Conservation (phyloP, 2,797 vertebrate genomes). For the Channallabes apus region DNA sequence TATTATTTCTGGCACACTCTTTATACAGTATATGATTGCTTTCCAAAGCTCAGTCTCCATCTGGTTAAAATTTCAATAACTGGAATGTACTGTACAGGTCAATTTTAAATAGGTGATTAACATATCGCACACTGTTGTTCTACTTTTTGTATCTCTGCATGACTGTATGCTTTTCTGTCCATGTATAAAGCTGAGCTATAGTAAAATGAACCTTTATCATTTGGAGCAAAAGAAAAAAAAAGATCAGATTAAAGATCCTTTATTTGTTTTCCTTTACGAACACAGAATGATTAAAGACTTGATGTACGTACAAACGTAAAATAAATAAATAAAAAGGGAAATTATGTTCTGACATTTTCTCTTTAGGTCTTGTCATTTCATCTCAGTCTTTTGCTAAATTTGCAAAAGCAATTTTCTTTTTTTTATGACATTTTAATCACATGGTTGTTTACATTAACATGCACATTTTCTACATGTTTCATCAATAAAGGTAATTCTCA, state of each 20-base stretch:
- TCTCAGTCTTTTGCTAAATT: neutral
- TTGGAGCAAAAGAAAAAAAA: neutral
- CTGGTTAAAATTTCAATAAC: neutral
- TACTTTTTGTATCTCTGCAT: neutral
- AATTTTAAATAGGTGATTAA: neutral
- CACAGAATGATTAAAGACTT: neutral
- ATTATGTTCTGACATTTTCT: neutral
- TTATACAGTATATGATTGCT: neutral
- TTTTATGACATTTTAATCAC: neutral
- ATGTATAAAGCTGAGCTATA: neutral
- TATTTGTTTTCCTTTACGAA: neutral
- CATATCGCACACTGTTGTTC: neutral
- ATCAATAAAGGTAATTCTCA: neutral
- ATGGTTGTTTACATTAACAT: neutral
- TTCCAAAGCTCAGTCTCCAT: neutral
- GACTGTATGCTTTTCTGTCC: neutral
- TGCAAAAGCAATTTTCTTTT: constrained; percentile 10
- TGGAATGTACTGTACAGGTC: neutral
- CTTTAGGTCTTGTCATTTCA: neutral
- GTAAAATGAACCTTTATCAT: neutral
- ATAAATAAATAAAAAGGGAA: too few relatives aligned
- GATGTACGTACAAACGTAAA: neutral
- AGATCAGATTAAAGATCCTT: neutral
- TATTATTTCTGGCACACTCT: neutral
- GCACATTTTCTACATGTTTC: neutral